Conservation (phyloP, 1,140 invertebrate genomes). For the Portunus trituberculatus region DNA sequence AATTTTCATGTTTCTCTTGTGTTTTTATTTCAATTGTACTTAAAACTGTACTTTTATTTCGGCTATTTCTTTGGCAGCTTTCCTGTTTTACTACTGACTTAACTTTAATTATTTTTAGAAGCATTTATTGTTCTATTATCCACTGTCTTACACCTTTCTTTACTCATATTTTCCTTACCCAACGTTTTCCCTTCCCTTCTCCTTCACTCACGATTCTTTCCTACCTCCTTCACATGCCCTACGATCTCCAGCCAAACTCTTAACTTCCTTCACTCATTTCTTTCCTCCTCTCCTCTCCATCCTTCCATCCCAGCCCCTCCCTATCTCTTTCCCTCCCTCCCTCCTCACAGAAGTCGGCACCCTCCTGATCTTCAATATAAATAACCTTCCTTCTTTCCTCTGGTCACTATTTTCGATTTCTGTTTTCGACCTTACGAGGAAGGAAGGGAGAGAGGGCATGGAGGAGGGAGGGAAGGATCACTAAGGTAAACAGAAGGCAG, state of each 20-base stretch:
- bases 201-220: slow-evolving; percentile 5
- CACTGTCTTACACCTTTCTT: background rate
- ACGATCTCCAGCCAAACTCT: background rate
- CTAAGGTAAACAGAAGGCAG: background rate
- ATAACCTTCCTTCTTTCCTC: slow-evolving; percentile 30
- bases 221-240: background rate
- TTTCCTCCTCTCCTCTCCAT: background rate
- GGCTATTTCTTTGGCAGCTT: no score
- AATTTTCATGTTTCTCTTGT: background rate
- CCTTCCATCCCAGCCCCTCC: background rate
- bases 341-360: background rate
- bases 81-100: no score
- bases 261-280: background rate
- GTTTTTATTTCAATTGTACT: background rate
- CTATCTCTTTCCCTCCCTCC: background rate
- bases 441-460: background rate
- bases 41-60: no score
- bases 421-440: slow-evolving; percentile 3
- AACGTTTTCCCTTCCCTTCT: background rate
- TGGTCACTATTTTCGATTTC: slow-evolving; percentile 50
- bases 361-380: slow-evolving; percentile 45
- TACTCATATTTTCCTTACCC: slow-evolving; percentile 6
- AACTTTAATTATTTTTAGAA: no score
- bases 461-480: background rate
- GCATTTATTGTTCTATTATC: background rate